Evolutionary conservation across 1,140 invertebrate genomes (phyloP).

Genomic region (Zaprionus taronus): DNA sequence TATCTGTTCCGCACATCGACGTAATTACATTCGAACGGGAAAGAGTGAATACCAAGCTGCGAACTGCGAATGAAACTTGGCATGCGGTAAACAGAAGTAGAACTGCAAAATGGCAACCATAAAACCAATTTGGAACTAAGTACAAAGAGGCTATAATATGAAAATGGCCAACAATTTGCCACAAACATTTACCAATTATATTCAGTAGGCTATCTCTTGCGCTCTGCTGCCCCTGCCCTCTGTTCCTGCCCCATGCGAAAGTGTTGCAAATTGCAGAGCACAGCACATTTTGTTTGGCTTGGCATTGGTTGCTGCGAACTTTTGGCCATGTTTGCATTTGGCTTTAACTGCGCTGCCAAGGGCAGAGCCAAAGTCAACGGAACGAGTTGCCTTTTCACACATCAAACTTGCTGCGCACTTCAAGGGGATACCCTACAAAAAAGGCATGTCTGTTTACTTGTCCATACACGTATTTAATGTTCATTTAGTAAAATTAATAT

Average conservation of each 20-base stretch:
- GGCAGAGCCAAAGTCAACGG: constrained; percentile 15
- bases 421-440: not conserved
- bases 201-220: constrained; percentile 38
- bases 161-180: constrained; percentile 63
- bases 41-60: not conserved
- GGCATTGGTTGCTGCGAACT: constrained; percentile 40
- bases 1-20: not conserved
- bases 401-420: constrained; percentile 24
- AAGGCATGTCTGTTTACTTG: not conserved
- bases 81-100: not conserved
- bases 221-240: not conserved
- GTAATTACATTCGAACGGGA: not conserved
- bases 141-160: constrained; percentile 63
- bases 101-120: constrained; percentile 48
- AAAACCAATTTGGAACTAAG: constrained; percentile 70
- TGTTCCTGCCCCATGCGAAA: not conserved
- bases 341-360: constrained; percentile 36
- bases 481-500: too few species aligned
- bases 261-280: constrained; percentile 32
- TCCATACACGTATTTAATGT: too few species aligned
- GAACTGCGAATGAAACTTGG: constrained; percentile 4
- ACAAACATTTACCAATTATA: constrained; percentile 71
- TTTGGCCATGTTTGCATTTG: constrained; percentile 45
- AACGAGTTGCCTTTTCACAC: constrained; percentile 19
- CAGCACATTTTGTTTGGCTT: constrained; percentile 45